Evolutionary conservation across 1,140 invertebrate species (phyloP).

Genomic region (Megalopta genalis): DNA sequence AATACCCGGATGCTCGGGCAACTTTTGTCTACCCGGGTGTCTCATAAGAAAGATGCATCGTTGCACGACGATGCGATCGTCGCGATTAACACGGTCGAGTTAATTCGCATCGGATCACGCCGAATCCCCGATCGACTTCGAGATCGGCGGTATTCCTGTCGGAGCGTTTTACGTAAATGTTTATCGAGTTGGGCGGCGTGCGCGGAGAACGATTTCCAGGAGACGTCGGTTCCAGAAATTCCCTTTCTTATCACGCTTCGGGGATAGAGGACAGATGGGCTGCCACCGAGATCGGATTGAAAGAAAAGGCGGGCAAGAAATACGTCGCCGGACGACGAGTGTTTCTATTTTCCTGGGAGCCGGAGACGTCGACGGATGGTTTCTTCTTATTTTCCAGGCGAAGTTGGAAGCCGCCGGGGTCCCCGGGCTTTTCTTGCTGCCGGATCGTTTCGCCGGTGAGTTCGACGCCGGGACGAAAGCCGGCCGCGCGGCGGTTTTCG

Average conservation of each 20-base stretch:
- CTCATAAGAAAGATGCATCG: no score
- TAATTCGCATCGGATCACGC: no score
- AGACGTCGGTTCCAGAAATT: not conserved
- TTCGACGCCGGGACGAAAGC: not conserved
- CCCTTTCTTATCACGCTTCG: not conserved
- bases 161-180: not conserved
- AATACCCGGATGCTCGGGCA: no score
- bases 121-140: no score
- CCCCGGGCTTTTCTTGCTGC: not conserved
- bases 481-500: not conserved
- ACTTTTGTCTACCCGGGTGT: no score
- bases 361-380: conserved; percentile 7
- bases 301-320: conserved; percentile 16
- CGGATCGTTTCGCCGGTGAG: not conserved
- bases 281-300: not conserved
- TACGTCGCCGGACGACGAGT: not conserved
- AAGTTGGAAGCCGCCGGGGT: not conserved
- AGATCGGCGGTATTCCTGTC: no score
- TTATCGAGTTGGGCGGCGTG: not conserved
- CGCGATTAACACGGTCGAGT: no score
- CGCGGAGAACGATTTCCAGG: not conserved
- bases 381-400: not conserved
- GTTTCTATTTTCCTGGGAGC: not conserved
- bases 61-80: no score
- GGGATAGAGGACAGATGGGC: conserved; percentile 5